Conservation (phyloP, 2,113 vertebrate species). For the Peromyscus leucopus region DNA sequence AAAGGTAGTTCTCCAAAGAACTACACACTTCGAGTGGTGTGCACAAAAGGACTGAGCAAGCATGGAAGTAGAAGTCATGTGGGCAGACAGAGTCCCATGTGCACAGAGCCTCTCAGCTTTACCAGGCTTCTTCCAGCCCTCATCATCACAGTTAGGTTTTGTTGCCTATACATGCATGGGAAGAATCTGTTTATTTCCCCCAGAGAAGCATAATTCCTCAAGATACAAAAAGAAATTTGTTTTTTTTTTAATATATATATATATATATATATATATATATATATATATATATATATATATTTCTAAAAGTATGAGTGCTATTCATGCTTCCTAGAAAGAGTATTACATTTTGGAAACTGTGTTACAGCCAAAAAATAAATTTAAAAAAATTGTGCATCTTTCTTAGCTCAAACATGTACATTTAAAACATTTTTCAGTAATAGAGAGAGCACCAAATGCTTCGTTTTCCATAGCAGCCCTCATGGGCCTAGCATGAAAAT, state of each 20-base stretch:
- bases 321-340: conserved; percentile 69
- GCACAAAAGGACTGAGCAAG: not conserved
- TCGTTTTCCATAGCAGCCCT: conserved; percentile 81
- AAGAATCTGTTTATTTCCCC: conserved; percentile 3
- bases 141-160: not conserved
- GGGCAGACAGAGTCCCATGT: not conserved
- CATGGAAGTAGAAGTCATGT: not conserved
- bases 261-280: too few species aligned
- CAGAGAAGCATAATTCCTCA: conserved; percentile 41
- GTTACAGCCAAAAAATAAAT: conserved; percentile 46
- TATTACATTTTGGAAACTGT: conserved; percentile 66
- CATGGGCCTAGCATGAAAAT: not conserved
- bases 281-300: not conserved
- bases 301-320: conserved; percentile 35
- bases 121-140: not conserved
- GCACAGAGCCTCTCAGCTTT: not conserved
- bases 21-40: not conserved
- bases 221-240: conserved; percentile 44
- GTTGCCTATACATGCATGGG: not conserved
- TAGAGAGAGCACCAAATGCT: conserved; percentile 74
- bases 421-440: conserved; percentile 79
- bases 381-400: conserved; percentile 41
- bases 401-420: conserved; percentile 46
- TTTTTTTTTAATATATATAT: conserved; percentile 5
- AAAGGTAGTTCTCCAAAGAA: conserved; percentile 19